These are phyloP conservation scores for Drosophila sordidula DNA, from an alignment of 2,888 invertebrate species.

Conservation along the genomic window DNA sequence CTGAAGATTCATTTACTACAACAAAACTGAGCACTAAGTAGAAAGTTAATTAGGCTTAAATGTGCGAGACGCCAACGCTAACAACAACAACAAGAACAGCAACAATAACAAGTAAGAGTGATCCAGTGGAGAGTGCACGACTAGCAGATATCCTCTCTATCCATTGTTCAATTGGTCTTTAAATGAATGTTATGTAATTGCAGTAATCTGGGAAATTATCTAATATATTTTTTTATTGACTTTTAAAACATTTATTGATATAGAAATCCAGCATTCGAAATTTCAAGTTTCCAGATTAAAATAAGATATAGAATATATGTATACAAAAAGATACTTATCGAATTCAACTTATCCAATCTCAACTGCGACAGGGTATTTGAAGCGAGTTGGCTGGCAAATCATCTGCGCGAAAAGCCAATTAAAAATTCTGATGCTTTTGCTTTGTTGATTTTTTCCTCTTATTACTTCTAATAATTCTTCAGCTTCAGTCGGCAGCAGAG, in stretches of 20 bases:
- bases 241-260: too few relatives aligned
- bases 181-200: too few relatives aligned
- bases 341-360: neutral
- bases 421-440: slow-evolving; percentile 67
- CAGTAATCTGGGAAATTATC: too few relatives aligned
- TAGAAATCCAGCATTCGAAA: too few relatives aligned
- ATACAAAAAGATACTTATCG: too few relatives aligned
- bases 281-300: too few relatives aligned
- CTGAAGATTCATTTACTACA: slow-evolving; percentile 48
- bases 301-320: too few relatives aligned
- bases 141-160: neutral
- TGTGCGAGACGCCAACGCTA: slow-evolving; percentile 53
- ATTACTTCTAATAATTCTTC: slow-evolving; percentile 46
- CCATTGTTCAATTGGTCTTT: too few relatives aligned
- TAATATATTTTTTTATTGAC: too few relatives aligned
- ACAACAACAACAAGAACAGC: slow-evolving; percentile 3
- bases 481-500: slow-evolving; percentile 5
- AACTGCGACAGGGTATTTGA: neutral
- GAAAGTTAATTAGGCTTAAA: slow-evolving; percentile 83
- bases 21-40: slow-evolving; percentile 70
- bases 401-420: slow-evolving; percentile 69
- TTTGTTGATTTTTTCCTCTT: slow-evolving; percentile 22
- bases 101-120: neutral
- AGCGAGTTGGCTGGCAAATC: slow-evolving; percentile 20
- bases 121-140: neutral